phyloP scores from a whole-genome alignment of 2,797 vertebrate genomes.

The Betta splendens region DNA sequence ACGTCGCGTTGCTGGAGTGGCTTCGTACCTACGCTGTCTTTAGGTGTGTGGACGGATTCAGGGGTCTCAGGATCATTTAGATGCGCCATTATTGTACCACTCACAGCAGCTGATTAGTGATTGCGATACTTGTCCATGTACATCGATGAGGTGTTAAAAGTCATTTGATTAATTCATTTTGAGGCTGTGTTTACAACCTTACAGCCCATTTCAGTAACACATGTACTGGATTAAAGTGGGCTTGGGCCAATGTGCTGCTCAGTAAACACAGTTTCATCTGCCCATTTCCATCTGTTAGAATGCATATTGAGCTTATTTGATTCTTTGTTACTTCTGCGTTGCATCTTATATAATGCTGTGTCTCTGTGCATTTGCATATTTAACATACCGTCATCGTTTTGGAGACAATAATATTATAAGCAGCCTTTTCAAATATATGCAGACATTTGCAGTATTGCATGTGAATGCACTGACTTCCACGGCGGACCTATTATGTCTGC shows the following conservation, averaged over 20 bases:
- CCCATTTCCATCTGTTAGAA: no score
- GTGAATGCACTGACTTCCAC: constrained; percentile 9
- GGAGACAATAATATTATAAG: neutral
- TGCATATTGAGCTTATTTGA: no score
- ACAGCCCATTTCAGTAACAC: neutral
- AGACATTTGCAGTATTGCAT: constrained; percentile 2
- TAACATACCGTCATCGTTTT: neutral
- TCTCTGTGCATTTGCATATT: neutral
- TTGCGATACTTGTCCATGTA: no score
- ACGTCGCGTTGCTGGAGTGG: constrained; percentile 14
- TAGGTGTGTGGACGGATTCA: constrained; percentile 20
- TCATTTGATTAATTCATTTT: neutral
- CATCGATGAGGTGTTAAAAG: neutral
- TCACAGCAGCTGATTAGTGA: neutral
- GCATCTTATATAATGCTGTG: no score
- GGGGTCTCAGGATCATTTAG: neutral
- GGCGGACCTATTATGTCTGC: neutral
- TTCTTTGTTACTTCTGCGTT: neutral
- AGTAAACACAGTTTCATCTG: no score
- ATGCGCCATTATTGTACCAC: neutral
- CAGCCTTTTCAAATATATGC: neutral
- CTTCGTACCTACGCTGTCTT: constrained; percentile 12
- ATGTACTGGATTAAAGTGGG: neutral
- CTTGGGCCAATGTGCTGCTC: neutral
- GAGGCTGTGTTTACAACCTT: neutral